phyloP scores from a whole-genome alignment of 2,797 vertebrate genomes.

The Oryzias sinensis region DNA sequence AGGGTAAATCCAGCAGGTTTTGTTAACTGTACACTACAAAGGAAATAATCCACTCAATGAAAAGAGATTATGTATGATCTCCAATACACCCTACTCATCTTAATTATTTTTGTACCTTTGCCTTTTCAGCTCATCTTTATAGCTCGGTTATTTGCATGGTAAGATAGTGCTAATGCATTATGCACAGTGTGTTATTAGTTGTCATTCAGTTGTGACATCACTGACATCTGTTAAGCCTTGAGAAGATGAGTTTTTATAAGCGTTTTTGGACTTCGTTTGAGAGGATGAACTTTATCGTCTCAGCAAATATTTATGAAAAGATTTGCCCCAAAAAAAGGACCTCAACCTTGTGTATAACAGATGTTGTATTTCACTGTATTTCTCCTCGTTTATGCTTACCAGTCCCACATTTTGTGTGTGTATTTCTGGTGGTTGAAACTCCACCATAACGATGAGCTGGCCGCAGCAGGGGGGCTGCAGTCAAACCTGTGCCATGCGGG shows the following conservation, averaged over 20 bases:
- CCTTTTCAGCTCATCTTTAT: too few relatives aligned
- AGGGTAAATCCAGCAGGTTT: conserved; percentile 12
- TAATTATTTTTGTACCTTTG: too few relatives aligned
- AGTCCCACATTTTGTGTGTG: conserved; percentile 25
- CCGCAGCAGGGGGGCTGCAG: conserved; percentile 49
- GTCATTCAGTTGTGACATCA: too few relatives aligned
- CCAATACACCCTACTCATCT: too few relatives aligned
- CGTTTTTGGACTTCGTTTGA: conserved; percentile 52
- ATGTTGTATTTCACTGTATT: conserved; percentile 63
- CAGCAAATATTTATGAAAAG: conserved; percentile 61
- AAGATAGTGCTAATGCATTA: too few relatives aligned
- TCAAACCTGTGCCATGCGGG: conserved; percentile 64
- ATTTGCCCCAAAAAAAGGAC: conserved; percentile 39
- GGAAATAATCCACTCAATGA: conserved; percentile 28
- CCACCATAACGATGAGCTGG: conserved; percentile 45
- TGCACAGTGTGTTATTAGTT: too few relatives aligned
- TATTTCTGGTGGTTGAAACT: conserved; percentile 38
- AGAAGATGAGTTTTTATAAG: too few relatives aligned
- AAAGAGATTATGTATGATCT: conserved; percentile 2
- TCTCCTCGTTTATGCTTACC: conserved; percentile 39
- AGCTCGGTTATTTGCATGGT: too few relatives aligned
- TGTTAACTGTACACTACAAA: conserved; percentile 16
- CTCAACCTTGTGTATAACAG: conserved; percentile 66
- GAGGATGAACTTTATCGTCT: conserved; percentile 61
- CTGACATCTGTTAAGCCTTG: too few relatives aligned